A percentile compares a stretch with the other conserved stretches of the same genome.
Evolutionary conservation across 2,888 invertebrate species (phyloP).

Genomic region (Ophonus ardosiacus): DNA sequence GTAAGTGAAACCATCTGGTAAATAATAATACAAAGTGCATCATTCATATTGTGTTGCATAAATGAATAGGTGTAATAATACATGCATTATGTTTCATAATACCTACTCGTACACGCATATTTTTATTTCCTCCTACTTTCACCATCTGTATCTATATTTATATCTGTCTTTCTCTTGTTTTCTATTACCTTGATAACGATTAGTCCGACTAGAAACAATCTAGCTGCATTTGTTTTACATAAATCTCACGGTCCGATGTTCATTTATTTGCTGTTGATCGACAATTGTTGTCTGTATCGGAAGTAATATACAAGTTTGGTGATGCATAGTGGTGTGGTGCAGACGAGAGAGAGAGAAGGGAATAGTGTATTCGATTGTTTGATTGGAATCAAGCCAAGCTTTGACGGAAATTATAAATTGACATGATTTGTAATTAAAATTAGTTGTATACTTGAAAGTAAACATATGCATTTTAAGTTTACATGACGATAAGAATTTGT

Average conservation of each 20-base stretch:
- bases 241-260: constrained; percentile 16
- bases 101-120: not conserved
- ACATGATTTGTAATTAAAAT: constrained; percentile 21
- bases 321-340: not conserved
- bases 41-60: not conserved
- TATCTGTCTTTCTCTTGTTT: constrained; percentile 9
- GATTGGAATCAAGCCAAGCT: constrained; percentile 33
- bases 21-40: not conserved
- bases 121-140: not conserved
- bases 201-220: constrained; percentile 10
- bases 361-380: constrained; percentile 19
- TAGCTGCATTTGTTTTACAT: constrained; percentile 28
- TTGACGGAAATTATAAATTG: constrained; percentile 15
- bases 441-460: not conserved
- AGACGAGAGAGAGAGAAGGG: not conserved
- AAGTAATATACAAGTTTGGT: constrained; percentile 23
- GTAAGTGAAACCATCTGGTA: not conserved
- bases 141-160: constrained; percentile 26
- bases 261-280: constrained; percentile 24
- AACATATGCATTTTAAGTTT: not conserved
- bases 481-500: not conserved
- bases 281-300: constrained; percentile 34
- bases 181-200: constrained; percentile 25
- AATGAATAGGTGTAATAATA: not conserved
- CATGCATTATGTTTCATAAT: not conserved